These are phyloP conservation scores for Caenorhabditis elegans DNA, from an alignment of 1,140 invertebrate genomes.

Conservation along the genomic window DNA sequence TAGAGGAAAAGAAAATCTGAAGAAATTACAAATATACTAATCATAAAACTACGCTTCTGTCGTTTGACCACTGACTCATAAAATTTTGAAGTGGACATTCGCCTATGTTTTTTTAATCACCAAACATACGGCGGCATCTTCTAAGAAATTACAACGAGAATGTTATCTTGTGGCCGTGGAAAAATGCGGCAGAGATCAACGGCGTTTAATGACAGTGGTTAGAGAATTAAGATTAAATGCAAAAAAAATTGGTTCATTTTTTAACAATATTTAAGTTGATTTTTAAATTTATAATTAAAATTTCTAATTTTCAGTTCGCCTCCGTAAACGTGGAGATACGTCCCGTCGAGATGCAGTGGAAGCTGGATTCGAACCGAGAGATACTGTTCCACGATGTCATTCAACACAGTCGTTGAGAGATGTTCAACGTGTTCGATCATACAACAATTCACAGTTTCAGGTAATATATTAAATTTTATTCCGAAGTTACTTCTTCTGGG, in stretches of 20 bases:
- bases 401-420: constrained; percentile 33
- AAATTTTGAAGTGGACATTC: not conserved
- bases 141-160: constrained; percentile 19
- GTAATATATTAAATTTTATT: constrained; percentile 71
- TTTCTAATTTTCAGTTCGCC: constrained; percentile 37
- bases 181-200: not conserved
- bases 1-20: not conserved
- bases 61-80: not conserved
- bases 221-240: no score
- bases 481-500: no score
- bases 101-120: not conserved
- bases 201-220: no score
- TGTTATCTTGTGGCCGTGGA: not conserved
- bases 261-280: not conserved
- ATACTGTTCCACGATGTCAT: constrained; percentile 36
- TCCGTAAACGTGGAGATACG: constrained; percentile 20
- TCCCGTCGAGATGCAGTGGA: constrained; percentile 27
- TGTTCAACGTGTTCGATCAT: not conserved
- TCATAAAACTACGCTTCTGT: not conserved
- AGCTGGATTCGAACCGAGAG: constrained; percentile 26
- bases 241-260: no score
- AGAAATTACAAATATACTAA: no score
- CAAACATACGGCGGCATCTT: constrained; percentile 19
- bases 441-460: constrained; percentile 31
- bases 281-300: not conserved